Percentiles rank a stretch among this genome's conserved stretches.
Evolutionary conservation across 2,888 invertebrate species (phyloP).

Genomic region (Morpho deidamia): DNA sequence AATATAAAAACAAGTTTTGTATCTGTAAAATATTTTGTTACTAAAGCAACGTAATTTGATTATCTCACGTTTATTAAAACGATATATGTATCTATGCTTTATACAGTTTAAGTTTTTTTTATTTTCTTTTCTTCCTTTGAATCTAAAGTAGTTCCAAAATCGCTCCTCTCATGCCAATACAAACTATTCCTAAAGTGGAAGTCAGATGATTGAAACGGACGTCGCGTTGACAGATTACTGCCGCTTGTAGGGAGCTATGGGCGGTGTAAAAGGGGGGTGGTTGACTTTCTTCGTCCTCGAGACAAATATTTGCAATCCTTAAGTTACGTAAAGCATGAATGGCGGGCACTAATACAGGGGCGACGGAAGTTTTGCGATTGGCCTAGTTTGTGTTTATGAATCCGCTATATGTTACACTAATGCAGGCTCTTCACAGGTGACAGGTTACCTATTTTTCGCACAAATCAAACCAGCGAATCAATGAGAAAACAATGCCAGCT

Average conservation of each 20-base stretch:
- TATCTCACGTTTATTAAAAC: too few relatives aligned
- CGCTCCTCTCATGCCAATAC: slow-evolving; percentile 8
- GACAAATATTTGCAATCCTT: not conserved
- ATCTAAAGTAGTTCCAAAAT: not conserved
- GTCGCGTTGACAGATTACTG: slow-evolving; percentile 23
- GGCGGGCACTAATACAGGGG: not conserved
- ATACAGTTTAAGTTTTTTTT: not conserved
- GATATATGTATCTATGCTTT: not conserved
- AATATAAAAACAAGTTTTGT: too few relatives aligned
- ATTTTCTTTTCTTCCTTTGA: too few relatives aligned
- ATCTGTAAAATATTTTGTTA: too few relatives aligned
- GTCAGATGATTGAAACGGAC: slow-evolving; percentile 23
- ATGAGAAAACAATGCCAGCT: too few relatives aligned
- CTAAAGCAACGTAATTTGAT: too few relatives aligned
- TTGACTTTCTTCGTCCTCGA: not conserved
- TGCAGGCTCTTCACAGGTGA: too few relatives aligned
- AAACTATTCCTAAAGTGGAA: not conserved
- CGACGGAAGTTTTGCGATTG: too few relatives aligned
- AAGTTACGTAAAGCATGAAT: not conserved
- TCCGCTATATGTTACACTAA: too few relatives aligned
- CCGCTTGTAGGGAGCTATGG: not conserved
- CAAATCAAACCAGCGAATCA: too few relatives aligned
- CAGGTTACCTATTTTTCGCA: too few relatives aligned
- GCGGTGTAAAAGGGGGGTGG: not conserved
- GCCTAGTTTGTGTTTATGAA: too few relatives aligned